A percentile compares a stretch with the other conserved stretches of the same genome.
These are phyloP conservation scores for Pitta sordida DNA, from an alignment of 2,113 vertebrate species.

Conservation along the genomic window DNA sequence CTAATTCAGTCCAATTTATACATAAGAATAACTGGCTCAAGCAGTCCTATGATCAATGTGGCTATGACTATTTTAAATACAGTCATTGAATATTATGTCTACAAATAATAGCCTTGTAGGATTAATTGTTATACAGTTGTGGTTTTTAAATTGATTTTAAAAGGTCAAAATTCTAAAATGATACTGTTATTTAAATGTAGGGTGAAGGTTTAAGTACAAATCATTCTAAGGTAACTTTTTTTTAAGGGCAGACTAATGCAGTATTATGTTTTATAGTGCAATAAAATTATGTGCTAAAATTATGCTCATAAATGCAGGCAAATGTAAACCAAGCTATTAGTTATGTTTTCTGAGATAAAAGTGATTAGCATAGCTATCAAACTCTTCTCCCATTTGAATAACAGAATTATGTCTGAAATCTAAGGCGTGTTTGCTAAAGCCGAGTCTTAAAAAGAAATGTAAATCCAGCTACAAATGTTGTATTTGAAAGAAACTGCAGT, in stretches of 20 bases:
- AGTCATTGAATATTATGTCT: slow-evolving; percentile 58
- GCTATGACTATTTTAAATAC: slow-evolving; percentile 52
- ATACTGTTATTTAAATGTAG: slow-evolving; percentile 69
- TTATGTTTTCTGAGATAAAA: slow-evolving; percentile 87
- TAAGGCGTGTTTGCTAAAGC: slow-evolving; percentile 68
- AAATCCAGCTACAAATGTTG: slow-evolving; percentile 70
- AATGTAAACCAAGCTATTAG: slow-evolving; percentile 86
- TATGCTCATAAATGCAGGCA: slow-evolving; percentile 84
- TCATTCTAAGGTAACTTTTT: slow-evolving; percentile 76
- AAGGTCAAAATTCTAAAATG: slow-evolving; percentile 68
- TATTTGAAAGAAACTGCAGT: slow-evolving; percentile 45
- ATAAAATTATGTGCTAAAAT: slow-evolving; percentile 86
- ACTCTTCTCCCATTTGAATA: slow-evolving; percentile 82
- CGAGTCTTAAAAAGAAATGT: slow-evolving; percentile 68
- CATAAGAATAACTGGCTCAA: slow-evolving; percentile 40
- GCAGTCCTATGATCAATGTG: slow-evolving; percentile 63
- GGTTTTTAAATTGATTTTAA: slow-evolving; percentile 57
- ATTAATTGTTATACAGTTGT: slow-evolving; percentile 60
- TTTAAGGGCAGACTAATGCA: slow-evolving; percentile 76
- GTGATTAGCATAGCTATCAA: slow-evolving; percentile 87
- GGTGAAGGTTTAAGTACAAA: slow-evolving; percentile 74
- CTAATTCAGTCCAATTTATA: slow-evolving; percentile 61
- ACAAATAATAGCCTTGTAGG: slow-evolving; percentile 46
- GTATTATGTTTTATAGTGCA: slow-evolving; percentile 84
- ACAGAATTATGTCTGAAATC: slow-evolving; percentile 80